Evolutionary conservation across 2,797 vertebrate species (phyloP), one percentile per base, ranked within the genome.

Genomic region (Leucoraja ocellata): DNA sequence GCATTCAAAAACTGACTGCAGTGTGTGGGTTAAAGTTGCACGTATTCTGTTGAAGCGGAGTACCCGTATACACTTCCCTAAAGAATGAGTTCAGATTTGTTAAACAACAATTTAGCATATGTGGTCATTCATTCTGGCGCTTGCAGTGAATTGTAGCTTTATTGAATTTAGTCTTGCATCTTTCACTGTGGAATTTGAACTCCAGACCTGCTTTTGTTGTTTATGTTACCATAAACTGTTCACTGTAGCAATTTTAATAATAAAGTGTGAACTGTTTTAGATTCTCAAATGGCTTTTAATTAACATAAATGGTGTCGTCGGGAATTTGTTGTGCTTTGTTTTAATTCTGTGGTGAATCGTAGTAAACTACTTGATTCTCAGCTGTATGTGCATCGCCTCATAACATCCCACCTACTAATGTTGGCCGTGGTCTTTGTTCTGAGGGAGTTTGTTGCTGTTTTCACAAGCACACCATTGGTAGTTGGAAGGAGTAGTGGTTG

Each of bases 341-440:
- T 32, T 63, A 88, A 88, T 68, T 88, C 68, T 36, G 39, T 88
- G 61, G 36, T 36, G 63, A 36, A 88, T 63, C 65, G 21, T 68
- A 65, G 63, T 88, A 88, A 88, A 88, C 63, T 32, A 68, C 21
- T 28, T 36, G n/a, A 88, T 88, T 88, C 61, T 63, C 61, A 88
- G 21, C n/a, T 32, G 58, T 86, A 32, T 65, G 58, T 28, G 63
- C n/a, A 61, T 65, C 39, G 16, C n/a, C 14, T 68, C n/a, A 36
- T 32, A 25, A 32, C 28, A 88, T 86, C 83, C 83, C 65, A 5
- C 83, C 83, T n/a, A 61, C 25, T n/a, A 2, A 28, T 86, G 5
- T 63, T 58, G 28, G 54, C 4, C n/a, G 25, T 63, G 83, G 6
- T 18, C 65, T 84, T 88, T 63, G n/a, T 65, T 65, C 84, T 68